These are phyloP conservation scores for Cosmia trapezina DNA, from an alignment of 2,888 invertebrate genomes.

Conservation along the genomic window DNA sequence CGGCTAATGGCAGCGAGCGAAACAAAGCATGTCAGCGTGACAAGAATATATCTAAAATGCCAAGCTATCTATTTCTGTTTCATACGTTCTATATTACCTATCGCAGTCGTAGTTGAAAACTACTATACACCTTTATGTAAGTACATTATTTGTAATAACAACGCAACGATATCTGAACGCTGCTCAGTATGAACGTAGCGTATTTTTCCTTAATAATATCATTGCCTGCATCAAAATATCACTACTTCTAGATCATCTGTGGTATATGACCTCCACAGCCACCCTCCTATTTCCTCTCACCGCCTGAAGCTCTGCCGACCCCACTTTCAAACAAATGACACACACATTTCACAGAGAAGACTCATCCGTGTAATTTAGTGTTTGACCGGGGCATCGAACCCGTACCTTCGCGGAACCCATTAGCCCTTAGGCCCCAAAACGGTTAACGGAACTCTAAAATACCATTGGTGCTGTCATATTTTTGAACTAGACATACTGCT, in stretches of 20 bases:
- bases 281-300: constrained; percentile 1
- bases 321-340: constrained; percentile 59
- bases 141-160: too few relatives aligned
- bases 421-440: constrained; percentile 60
- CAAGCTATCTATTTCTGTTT: too few relatives aligned
- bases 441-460: constrained; percentile 59
- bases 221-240: not conserved
- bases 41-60: too few relatives aligned
- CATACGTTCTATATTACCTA: too few relatives aligned
- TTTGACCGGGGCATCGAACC: constrained; percentile 62
- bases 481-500: not conserved
- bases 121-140: too few relatives aligned
- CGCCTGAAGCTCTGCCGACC: constrained; percentile 47
- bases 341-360: constrained; percentile 43
- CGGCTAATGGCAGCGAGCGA: too few relatives aligned
- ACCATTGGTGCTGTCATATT: constrained; percentile 37
- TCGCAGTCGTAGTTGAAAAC: too few relatives aligned
- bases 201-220: too few relatives aligned
- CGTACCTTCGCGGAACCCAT: constrained; percentile 61
- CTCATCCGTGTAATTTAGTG: constrained; percentile 59
- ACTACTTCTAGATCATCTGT: not conserved
- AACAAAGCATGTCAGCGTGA: too few relatives aligned
- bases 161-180: too few relatives aligned
- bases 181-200: too few relatives aligned
- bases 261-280: not conserved